Base-by-base conservation (phyloP, 2,113 vertebrate species). In the Dolichotis patagonum region DNA sequence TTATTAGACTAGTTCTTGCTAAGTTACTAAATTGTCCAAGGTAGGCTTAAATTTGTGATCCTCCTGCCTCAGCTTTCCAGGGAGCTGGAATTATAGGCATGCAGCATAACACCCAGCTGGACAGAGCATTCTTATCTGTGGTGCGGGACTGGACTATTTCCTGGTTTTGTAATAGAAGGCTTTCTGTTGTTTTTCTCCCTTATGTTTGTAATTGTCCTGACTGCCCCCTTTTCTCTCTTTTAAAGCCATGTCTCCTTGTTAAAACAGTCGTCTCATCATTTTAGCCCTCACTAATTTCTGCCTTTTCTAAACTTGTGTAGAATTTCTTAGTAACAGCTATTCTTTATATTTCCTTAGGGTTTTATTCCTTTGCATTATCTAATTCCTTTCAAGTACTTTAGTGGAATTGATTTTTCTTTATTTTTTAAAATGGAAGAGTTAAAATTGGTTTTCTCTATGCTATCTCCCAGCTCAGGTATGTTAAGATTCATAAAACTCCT, bases 361-460 rank as follows among this genome's bases (percentile, higher is more conserved):
- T 75, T 75, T 24, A 75, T 75, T 75, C 71, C 43, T 75, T 43
- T 75, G 5, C 12, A 75, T 75, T 43, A 75, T 75, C 22, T 43
- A 43, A 75, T 75, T 43, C 38, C 71, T 75, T 75, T 41, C 12
- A 75, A 28, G 8, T 75, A 43, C 71, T 75, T 13, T 28, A 43
- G 71, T 28, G 24, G 22, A 73, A 22, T 73, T 73, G 20, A 71
- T 43, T 43, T 75, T 75, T 75, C 38, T 43, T 43, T 22, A 71
- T 14, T 87, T 63, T 85, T 49, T 62, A 26, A 87, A 81, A 82
- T 46, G 28, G 38, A 91, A 84, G 28, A 67, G 56, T 91, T 94
- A 91, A 85, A 89, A 69, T 92, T 86, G 14, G 9, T 87, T 90
- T 56, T 78, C n/a, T 92, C 85, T 60, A 24, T 63, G 24, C 20